phyloP scores from a whole-genome alignment of 2,113 vertebrate species.

The Corydoras sp. region DNA sequence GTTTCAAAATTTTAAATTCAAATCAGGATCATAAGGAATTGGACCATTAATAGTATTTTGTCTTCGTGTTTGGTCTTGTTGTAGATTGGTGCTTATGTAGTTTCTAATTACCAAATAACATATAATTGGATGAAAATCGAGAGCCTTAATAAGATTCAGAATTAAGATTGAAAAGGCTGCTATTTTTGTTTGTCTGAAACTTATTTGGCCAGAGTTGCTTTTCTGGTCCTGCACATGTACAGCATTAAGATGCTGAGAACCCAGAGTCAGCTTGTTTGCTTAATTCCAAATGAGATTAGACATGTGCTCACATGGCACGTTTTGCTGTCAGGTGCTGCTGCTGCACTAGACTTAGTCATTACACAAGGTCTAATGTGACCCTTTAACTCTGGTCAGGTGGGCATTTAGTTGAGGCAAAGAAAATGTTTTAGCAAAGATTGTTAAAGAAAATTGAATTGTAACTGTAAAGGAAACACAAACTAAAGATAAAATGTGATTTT shows the following conservation, averaged over 20 bases:
- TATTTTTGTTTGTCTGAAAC: constrained; percentile 23
- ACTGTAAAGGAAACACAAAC: too few relatives aligned
- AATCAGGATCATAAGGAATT: too few relatives aligned
- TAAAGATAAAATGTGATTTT: too few relatives aligned
- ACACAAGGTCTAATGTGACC: neutral
- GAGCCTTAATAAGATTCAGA: neutral
- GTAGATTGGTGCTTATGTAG: too few relatives aligned
- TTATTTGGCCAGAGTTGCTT: neutral
- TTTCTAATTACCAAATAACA: too few relatives aligned
- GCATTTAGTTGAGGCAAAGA: neutral
- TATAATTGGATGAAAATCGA: neutral
- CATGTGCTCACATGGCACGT: constrained; percentile 19
- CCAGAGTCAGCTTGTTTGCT: constrained; percentile 28
- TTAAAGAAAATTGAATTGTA: too few relatives aligned
- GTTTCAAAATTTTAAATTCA: too few relatives aligned
- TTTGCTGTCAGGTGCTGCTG: constrained; percentile 1
- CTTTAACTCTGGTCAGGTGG: neutral
- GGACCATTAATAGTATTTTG: too few relatives aligned
- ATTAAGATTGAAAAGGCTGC: neutral
- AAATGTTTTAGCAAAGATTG: too few relatives aligned
- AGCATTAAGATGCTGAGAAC: constrained; percentile 13
- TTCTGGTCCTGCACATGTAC: constrained; percentile 11
- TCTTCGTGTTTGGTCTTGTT: too few relatives aligned
- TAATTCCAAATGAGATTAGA: constrained; percentile 32
- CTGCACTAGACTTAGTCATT: neutral